Conservation (phyloP, 2,113 vertebrate species). For the Redunca redunca region DNA sequence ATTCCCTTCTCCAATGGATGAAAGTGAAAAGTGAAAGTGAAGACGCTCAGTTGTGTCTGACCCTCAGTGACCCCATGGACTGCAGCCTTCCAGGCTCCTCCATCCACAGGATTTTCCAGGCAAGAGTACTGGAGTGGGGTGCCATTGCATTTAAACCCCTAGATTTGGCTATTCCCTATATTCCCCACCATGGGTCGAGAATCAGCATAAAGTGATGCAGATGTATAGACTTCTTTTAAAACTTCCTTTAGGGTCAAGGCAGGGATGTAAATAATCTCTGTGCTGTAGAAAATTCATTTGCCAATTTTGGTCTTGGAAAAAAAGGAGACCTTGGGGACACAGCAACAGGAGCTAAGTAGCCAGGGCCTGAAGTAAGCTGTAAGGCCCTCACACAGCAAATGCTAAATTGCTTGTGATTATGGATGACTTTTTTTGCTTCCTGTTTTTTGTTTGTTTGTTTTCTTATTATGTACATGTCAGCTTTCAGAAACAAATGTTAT, state of each 20-base stretch:
- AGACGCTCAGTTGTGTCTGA: too few species aligned
- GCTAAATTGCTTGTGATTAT: neutral
- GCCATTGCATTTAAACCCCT: neutral
- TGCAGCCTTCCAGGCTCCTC: too few species aligned
- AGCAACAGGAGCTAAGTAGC: neutral
- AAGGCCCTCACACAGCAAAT: neutral
- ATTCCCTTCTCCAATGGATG: too few species aligned
- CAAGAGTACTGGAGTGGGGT: too few species aligned
- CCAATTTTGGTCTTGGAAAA: neutral
- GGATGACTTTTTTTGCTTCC: neutral
- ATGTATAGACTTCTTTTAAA: neutral
- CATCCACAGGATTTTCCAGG: too few species aligned
- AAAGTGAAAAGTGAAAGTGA: too few species aligned
- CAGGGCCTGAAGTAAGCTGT: neutral
- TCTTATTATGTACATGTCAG: neutral
- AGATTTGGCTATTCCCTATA: neutral
- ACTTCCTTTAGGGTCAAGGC: neutral
- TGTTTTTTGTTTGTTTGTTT: neutral
- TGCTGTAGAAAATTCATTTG: neutral
- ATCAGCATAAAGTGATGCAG: neutral
- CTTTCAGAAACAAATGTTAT: neutral
- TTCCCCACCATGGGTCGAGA: neutral
- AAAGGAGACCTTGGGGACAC: neutral
- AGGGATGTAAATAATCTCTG: neutral
- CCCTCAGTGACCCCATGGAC: too few species aligned